Evolutionary conservation across 2,113 vertebrate species (phyloP), one percentile per base, ranked within the genome.

Genomic region (Cromileptes altivelis): DNA sequence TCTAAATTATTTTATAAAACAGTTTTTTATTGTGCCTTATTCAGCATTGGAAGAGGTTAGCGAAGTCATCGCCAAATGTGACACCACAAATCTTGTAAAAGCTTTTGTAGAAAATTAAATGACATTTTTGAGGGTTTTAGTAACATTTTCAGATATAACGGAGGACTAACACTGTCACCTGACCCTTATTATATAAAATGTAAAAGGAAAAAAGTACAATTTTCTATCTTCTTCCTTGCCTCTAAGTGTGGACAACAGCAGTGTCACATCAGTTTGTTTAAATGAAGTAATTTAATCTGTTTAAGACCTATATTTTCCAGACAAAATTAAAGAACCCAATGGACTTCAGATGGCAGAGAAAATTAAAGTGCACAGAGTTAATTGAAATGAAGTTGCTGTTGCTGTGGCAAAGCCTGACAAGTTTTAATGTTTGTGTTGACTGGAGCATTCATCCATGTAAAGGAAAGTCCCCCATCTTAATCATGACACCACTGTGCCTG

Each of bases 21-120:
- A 4, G 14, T 25, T 21, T 23, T 81, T 80, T 83, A 84, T 86
- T 89, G 86, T 89, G 89, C 87, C 87, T 90, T 90, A 80, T 65
- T 53, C 85, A 76, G 63, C 67, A 57, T 63, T 53, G 50, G 30
- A 56, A 53, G 14, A 78, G 14, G 64, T 40, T 30, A 68, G 73
- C n/a, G 1, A 64, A 45, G 37, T 49, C 6, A 40, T 64, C 1
- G 4, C 70, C 21, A 53, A 81, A 69, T 61, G 13, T 70, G 23
- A 57, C 56, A 67, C 53, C 47, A 78, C 19, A 80, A 6, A 70
- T 45, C 21, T 33, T 75, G 40, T 76, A 6, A 52, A 73, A 64
- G 53, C 27, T 61, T 50, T 74, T 40, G 11, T 23, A 60, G 7
- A 45, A 61, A 75, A 57, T 37, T 2, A 5, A n/a, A 69, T 68